Base-by-base conservation (phyloP, 2,113 vertebrate genomes). In the Empidonax traillii region DNA sequence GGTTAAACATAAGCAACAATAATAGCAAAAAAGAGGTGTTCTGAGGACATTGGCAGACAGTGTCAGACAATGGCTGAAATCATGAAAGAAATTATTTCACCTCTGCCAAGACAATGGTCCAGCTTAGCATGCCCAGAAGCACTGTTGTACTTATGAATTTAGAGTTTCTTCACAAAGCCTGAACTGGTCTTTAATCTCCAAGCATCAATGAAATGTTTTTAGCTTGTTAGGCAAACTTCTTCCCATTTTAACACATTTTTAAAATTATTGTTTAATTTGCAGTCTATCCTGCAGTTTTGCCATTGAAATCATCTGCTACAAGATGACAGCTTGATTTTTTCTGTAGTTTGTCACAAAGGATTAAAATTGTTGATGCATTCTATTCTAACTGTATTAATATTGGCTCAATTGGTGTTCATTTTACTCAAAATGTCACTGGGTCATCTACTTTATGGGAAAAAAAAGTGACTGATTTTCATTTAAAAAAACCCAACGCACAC, bases 341-440 rank as follows among this genome's bases (percentile, higher is more conserved):
- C 25, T 44, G 23, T 46, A 59, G 8, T 82, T 90, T 89, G 22
- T 63, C 46, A 59, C 27, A 82, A 35, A 27, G 4, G 10, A 84
- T 37, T 61, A 67, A 77, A 83, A 65, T 33, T 74, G 28, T 78
- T 84, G 31, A 78, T 90, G 30, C 5, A 28, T 89, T 80, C n/a
- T 78, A 28, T 89, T 92, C 44, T 66, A 85, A 72, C 49, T 77
- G 10, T 89, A 66, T 89, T 90, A 91, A 61, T 89, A 93, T 56
- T 74, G 79, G 22, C 24, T 93, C 25, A 37, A 8, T 6, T 69
- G 58, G 24, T 31, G 67, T 69, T 41, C 13, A 17, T 28, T 73
- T 80, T 69, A 81, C 31, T 51, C 37, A 80, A 47, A 88, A 84
- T 67, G 65, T 58, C 47, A 67, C 14, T 35, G 9, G 41, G 8